Evolutionary conservation across 2,797 vertebrate species (phyloP).

Genomic region (Morus bassanus): DNA sequence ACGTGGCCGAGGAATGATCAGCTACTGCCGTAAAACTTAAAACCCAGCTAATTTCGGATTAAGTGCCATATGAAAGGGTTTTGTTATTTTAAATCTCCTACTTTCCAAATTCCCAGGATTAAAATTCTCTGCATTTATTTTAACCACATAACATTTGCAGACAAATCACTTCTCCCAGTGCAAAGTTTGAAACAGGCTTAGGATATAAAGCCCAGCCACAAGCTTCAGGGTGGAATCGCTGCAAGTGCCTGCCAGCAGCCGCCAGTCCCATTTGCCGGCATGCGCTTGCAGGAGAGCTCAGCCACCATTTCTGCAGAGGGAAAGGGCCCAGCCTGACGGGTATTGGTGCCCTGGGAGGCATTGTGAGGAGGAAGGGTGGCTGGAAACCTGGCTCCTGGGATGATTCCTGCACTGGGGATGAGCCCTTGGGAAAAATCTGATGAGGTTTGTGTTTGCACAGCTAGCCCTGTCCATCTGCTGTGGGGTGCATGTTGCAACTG

Average conservation of each 20-base stretch:
- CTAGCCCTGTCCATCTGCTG: rapidly evolving
- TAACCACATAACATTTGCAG: conserved; percentile 67
- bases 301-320: background rate
- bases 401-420: background rate
- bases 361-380: background rate
- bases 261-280: background rate
- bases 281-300: background rate
- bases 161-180: conserved; percentile 65
- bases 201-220: conserved; percentile 39
- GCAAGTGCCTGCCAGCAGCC: background rate
- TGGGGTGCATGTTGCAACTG: background rate
- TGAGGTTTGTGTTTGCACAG: background rate
- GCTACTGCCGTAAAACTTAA: conserved; percentile 34
- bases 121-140: conserved; percentile 70
- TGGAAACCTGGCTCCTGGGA: background rate
- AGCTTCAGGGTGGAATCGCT: conserved; percentile 2
- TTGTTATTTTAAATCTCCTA: conserved; percentile 70
- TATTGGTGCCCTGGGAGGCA: background rate
- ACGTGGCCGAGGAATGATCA: conserved; percentile 38
- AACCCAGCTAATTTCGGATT: conserved; percentile 61
- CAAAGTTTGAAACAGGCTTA: conserved; percentile 53
- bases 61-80: conserved; percentile 67
- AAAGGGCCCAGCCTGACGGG: background rate
- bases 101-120: conserved; percentile 69
- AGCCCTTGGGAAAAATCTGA: background rate